Percentiles rank a stretch among this genome's conserved stretches.
Conservation (phyloP, 2,113 vertebrate genomes). For the Malaclemys terrapin region DNA sequence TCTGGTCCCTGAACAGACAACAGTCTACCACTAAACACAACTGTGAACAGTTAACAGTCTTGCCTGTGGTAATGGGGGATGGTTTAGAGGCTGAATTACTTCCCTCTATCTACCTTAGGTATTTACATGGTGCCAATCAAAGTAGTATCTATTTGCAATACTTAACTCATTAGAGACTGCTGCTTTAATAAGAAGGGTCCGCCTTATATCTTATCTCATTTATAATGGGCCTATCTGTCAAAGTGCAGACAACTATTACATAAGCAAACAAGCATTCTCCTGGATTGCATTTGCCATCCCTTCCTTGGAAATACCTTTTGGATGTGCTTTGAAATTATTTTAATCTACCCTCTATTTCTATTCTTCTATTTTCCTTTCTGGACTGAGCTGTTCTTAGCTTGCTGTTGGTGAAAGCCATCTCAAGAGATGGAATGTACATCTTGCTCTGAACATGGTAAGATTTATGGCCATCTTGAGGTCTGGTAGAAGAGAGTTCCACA, state of each 20-base stretch:
- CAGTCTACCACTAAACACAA: background rate
- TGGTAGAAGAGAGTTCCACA: background rate
- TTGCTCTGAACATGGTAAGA: background rate
- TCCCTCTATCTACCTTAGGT: background rate
- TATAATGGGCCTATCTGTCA: background rate
- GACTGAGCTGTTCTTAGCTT: background rate
- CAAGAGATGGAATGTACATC: background rate
- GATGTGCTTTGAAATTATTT: background rate
- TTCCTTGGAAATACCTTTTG: background rate
- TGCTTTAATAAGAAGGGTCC: background rate
- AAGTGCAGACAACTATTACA: background rate
- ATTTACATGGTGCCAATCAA: background rate
- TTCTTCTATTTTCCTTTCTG: background rate
- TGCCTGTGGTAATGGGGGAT: background rate
- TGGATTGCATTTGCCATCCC: background rate
- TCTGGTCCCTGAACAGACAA: background rate
- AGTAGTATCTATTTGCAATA: background rate
- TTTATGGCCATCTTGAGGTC: background rate
- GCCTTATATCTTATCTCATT: background rate
- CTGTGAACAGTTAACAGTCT: background rate
- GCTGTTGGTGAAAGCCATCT: background rate
- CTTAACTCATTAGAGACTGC: background rate
- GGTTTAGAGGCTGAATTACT: background rate
- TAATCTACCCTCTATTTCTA: background rate
- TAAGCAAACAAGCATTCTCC: background rate